Percentiles rank a stretch among this genome's conserved stretches.
Evolutionary conservation across 2,113 vertebrate species (phyloP).

Genomic region (Acrocephalus arundinaceus): DNA sequence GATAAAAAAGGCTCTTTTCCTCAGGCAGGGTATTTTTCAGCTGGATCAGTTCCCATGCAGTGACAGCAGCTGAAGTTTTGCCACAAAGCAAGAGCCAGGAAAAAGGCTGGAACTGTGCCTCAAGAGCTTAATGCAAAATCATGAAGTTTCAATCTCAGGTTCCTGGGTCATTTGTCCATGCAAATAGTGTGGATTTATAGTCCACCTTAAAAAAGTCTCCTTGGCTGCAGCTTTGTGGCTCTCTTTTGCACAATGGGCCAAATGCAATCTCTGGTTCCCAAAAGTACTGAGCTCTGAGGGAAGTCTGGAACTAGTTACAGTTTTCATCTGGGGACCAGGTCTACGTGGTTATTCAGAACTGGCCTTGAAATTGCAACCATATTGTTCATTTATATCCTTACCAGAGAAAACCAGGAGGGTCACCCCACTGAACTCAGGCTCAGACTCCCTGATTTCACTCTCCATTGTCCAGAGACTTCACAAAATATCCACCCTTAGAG

Average conservation of each 20-base stretch:
- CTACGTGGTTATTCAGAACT: not conserved
- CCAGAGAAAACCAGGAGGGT: not conserved
- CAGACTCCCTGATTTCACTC: not conserved
- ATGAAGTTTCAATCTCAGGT: conserved; percentile 33
- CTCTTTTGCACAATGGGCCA: not conserved
- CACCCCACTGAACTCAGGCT: not conserved
- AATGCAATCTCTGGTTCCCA: not conserved
- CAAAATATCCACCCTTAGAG: not conserved
- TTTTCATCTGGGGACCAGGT: not conserved
- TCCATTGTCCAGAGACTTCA: not conserved
- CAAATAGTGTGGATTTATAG: conserved; percentile 50
- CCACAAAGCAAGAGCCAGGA: conserved; percentile 48
- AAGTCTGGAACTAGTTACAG: conserved; percentile 7
- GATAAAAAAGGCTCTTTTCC: not conserved
- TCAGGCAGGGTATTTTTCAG: conserved; percentile 16
- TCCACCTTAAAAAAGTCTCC: conserved; percentile 18
- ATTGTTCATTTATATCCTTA: not conserved
- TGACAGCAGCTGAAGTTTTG: conserved; percentile 45
- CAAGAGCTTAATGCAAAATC: conserved; percentile 39
- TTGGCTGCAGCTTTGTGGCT: conserved; percentile 19
- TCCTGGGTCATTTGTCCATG: conserved; percentile 43
- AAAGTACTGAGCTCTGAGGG: not conserved
- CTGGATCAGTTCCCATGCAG: conserved; percentile 13
- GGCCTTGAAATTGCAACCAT: not conserved
- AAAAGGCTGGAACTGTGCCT: conserved; percentile 42